Conservation (phyloP, 1,140 invertebrate species). For the Linepithema humile region DNA sequence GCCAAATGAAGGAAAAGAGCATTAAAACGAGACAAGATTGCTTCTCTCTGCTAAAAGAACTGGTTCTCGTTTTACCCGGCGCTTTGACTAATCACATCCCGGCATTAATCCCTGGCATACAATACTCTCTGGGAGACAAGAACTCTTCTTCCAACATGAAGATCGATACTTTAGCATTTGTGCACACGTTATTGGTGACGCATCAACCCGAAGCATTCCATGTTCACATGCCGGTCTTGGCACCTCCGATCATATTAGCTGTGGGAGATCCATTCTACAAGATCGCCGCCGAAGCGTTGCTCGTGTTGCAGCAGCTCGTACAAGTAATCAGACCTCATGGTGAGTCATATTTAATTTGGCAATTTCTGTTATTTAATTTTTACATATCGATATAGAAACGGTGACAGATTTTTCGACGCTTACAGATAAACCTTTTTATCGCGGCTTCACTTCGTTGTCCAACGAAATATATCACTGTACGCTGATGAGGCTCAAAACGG, state of each 20-base stretch:
- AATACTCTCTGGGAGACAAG: constrained; percentile 96
- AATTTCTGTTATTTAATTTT: constrained; percentile 8
- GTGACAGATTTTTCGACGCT: constrained; percentile 31
- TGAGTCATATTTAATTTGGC: constrained; percentile 75
- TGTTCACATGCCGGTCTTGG: constrained; percentile 91
- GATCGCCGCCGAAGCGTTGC: constrained; percentile 97
- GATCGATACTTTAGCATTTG: constrained; percentile 97
- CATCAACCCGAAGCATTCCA: constrained; percentile 91
- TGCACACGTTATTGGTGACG: constrained; percentile 93
- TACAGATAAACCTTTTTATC: constrained; percentile 85
- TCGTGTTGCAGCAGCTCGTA: constrained; percentile 97
- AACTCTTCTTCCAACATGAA: constrained; percentile 99
- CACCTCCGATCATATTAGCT: constrained; percentile 94
- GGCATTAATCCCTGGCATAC: constrained; percentile 94
- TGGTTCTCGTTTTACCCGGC: constrained; percentile 95
- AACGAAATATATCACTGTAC: constrained; percentile 94
- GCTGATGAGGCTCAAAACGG: constrained; percentile 93
- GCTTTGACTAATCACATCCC: constrained; percentile 94
- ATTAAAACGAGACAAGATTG: constrained; percentile 97
- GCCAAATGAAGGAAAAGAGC: constrained; percentile 96
- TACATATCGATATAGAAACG: neutral
- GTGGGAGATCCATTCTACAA: constrained; percentile 99
- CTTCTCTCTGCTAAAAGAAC: constrained; percentile 95
- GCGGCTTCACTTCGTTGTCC: constrained; percentile 92
- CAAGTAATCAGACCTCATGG: constrained; percentile 96